phyloP scores from a whole-genome alignment of 2,113 vertebrate species.

The Prolemur simus region DNA sequence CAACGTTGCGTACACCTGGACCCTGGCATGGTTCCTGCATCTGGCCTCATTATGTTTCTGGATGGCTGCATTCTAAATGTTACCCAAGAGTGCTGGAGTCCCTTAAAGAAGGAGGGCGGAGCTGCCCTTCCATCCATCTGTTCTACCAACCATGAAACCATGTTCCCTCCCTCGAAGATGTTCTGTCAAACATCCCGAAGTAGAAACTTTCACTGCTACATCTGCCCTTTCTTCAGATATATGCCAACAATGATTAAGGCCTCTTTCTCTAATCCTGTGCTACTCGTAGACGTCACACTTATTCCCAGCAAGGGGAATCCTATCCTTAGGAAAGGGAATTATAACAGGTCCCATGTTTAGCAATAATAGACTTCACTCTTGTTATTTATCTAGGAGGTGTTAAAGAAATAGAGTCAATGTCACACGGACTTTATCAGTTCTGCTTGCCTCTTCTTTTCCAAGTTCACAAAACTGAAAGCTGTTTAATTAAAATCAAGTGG shows the following conservation, averaged over 20 bases:
- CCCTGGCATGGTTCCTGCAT: background rate
- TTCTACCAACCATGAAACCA: background rate
- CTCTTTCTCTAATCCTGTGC: background rate
- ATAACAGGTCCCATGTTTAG: background rate
- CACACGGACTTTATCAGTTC: constrained; percentile 30
- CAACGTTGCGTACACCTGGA: background rate
- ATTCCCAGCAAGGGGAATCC: background rate
- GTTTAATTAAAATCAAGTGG: constrained; percentile 78
- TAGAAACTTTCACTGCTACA: background rate
- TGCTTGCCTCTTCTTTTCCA: constrained; percentile 68
- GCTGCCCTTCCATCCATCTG: constrained; percentile 17
- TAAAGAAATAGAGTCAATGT: constrained; percentile 21
- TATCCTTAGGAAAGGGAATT: background rate
- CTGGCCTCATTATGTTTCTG: background rate
- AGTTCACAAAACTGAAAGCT: constrained; percentile 61
- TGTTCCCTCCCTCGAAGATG: background rate
- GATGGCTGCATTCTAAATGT: background rate
- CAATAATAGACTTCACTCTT: background rate
- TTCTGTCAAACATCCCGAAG: constrained; percentile 51
- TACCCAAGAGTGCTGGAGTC: background rate
- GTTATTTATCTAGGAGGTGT: constrained; percentile 1
- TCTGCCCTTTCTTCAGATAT: background rate
- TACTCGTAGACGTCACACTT: background rate
- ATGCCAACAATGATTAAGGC: background rate
- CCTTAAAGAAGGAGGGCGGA: background rate